These are phyloP conservation scores for Rhynchotus rufescens DNA, from an alignment of 2,797 vertebrate genomes.

Conservation along the genomic window DNA sequence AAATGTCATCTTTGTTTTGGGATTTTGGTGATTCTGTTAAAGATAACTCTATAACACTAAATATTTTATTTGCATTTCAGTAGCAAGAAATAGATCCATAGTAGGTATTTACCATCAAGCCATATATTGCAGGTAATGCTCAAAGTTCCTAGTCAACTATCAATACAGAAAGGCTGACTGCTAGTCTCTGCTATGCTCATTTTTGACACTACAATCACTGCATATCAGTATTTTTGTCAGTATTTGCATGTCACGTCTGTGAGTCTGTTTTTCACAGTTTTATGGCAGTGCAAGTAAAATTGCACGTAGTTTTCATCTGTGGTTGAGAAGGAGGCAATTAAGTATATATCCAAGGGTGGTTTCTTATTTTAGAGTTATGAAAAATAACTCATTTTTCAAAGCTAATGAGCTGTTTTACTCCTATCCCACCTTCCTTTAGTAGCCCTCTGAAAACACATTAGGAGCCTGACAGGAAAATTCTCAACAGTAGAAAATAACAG, in stretches of 20 bases:
- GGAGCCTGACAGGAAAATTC: slow-evolving; percentile 45
- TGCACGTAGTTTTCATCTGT: neutral
- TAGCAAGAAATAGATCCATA: no score
- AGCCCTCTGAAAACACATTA: neutral
- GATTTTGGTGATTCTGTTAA: no score
- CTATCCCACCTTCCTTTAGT: neutral
- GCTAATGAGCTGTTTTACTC: neutral
- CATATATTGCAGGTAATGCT: no score
- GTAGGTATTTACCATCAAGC: no score
- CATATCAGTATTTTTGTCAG: neutral
- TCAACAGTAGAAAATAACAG: neutral
- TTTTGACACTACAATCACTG: neutral
- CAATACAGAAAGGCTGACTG: no score
- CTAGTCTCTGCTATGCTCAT: neutral
- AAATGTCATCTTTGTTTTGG: no score
- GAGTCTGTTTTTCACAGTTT: neutral
- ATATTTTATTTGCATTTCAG: no score
- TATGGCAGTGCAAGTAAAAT: neutral
- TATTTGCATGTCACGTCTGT: neutral
- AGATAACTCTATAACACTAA: no score
- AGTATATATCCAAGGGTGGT: neutral
- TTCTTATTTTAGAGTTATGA: neutral
- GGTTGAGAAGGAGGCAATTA: neutral
- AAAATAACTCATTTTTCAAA: neutral
- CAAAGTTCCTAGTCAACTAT: no score